A percentile compares a stretch with the other conserved stretches of the same genome.
Evolutionary conservation across 37 sponge, comb jelly and placozoan species (phyloP).

Genomic region (Dysidea cf. avara): DNA sequence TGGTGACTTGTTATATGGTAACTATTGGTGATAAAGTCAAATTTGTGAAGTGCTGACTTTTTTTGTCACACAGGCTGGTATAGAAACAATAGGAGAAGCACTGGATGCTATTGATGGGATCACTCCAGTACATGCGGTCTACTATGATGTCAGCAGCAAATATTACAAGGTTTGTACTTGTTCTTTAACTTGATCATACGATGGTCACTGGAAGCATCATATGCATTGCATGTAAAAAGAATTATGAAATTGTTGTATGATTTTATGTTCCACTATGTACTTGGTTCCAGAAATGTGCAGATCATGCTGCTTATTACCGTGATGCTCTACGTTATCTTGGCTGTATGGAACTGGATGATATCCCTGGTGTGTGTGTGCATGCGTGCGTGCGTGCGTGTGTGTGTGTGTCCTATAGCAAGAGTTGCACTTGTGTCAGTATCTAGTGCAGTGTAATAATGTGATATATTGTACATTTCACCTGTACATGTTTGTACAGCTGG

Average conservation of each 20-base stretch:
- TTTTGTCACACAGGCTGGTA: too few species aligned
- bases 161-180: slow-evolving; percentile 64
- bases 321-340: slow-evolving; percentile 86
- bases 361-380: slow-evolving; percentile 39
- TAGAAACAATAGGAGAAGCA: slow-evolving; percentile 46
- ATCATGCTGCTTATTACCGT: slow-evolving; percentile 69
- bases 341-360: slow-evolving; percentile 74
- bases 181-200: background rate
- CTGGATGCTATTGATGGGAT: slow-evolving; percentile 68
- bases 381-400: too few species aligned
- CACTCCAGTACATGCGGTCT: slow-evolving; percentile 71
- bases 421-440: too few species aligned
- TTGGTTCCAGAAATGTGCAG: slow-evolving; percentile 42
- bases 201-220: background rate
- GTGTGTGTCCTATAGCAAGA: too few species aligned
- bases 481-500: slow-evolving; percentile 16
- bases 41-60: too few species aligned
- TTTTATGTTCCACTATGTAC: background rate
- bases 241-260: background rate
- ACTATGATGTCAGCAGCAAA: slow-evolving; percentile 70
- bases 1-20: background rate
- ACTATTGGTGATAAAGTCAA: background rate
- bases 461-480: background rate
- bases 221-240: too few species aligned
- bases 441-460: background rate